These are phyloP conservation scores for Rhodophaea formosa DNA, from an alignment of 2,888 invertebrate species.

Conservation along the genomic window DNA sequence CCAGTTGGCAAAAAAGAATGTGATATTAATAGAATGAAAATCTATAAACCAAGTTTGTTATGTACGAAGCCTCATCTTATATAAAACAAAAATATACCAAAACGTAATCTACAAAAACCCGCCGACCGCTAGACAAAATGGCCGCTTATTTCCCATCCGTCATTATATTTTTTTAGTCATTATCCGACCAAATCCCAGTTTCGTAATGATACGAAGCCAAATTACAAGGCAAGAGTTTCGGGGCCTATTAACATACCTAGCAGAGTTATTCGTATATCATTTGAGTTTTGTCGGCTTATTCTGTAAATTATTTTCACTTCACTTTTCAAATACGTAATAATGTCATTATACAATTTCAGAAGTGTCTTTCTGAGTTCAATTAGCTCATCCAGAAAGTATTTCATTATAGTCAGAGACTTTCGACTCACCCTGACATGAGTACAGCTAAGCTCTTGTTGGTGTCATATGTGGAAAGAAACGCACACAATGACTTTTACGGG, in stretches of 20 bases:
- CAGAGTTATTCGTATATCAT: constrained; percentile 56
- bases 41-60: no score
- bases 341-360: no score
- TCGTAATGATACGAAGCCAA: constrained; percentile 74
- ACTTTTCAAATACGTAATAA: background rate
- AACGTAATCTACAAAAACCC: constrained; percentile 30
- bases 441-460: no score
- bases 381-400: no score
- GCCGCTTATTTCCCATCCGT: constrained; percentile 50
- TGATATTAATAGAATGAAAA: no score
- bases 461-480: no score
- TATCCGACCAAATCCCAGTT: constrained; percentile 59
- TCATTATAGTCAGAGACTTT: no score
- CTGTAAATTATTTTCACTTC: constrained; percentile 29
- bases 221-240: constrained; percentile 65
- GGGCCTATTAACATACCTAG: constrained; percentile 74
- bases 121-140: constrained; percentile 52
- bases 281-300: constrained; percentile 38
- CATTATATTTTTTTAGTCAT: constrained; percentile 66
- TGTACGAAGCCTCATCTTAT: background rate
- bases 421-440: no score
- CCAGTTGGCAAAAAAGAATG: no score
- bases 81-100: constrained; percentile 14
- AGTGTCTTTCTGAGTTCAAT: no score
- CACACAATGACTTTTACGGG: no score